These are phyloP conservation scores for Aphodius sticticus DNA, from an alignment of 2,888 invertebrate genomes.

Conservation along the genomic window DNA sequence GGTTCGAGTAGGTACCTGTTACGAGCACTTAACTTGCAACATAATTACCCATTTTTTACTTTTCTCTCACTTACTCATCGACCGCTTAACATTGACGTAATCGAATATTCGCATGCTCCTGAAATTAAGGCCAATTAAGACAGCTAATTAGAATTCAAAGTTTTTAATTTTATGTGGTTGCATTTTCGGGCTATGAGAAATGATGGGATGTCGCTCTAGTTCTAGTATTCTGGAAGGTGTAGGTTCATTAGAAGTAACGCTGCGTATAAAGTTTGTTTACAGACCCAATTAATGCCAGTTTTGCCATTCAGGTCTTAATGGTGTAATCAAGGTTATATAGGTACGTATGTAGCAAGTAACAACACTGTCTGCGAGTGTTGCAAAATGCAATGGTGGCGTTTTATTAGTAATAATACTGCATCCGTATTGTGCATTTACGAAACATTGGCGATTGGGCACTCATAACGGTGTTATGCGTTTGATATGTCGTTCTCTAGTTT, in stretches of 20 bases:
- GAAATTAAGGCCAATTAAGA: not conserved
- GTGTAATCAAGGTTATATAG: not conserved
- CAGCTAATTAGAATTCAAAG: not conserved
- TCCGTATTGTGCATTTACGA: not conserved
- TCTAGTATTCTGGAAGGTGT: not conserved
- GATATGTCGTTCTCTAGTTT: no score
- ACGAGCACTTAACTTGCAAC: not conserved
- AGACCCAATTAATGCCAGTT: not conserved
- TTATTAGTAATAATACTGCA: not conserved
- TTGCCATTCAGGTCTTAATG: not conserved
- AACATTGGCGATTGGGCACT: not conserved
- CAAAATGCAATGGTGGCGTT: not conserved
- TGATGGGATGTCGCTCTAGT: not conserved
- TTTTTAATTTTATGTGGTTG: not conserved
- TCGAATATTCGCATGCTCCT: not conserved
- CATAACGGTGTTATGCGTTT: no score
- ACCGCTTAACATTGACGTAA: not conserved
- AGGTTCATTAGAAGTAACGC: not conserved
- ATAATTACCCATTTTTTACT: not conserved
- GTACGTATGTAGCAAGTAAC: not conserved
- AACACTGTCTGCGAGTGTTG: not conserved
- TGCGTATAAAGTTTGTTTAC: not conserved
- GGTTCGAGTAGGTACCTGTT: not conserved
- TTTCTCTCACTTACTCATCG: not conserved
- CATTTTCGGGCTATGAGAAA: not conserved